Conservation (phyloP, 64 coral and sea anemone genomes). For the Porites lutea region DNA sequence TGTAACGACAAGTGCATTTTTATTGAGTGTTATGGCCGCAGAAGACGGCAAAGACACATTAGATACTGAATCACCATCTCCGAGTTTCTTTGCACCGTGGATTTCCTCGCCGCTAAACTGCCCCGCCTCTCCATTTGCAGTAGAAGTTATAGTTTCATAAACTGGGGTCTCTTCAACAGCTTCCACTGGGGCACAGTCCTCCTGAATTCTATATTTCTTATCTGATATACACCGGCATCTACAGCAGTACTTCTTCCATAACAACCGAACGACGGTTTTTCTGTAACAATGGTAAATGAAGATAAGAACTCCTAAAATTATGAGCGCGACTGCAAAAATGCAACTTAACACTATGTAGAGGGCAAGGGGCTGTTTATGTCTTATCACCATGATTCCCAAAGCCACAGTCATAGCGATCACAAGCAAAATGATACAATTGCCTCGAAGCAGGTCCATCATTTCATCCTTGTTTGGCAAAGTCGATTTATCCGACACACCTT, state of each 20-base stretch:
- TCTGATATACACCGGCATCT: constrained; percentile 31
- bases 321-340: constrained; percentile 74
- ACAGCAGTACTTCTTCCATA: constrained; percentile 34
- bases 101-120: constrained; percentile 45
- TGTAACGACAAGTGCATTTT: constrained; percentile 9
- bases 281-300: constrained; percentile 90
- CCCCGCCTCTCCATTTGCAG: constrained; percentile 67
- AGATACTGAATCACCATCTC: constrained; percentile 70
- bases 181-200: neutral
- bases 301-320: constrained; percentile 66
- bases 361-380: constrained; percentile 34
- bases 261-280: constrained; percentile 48
- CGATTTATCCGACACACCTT: neutral
- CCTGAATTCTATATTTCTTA: constrained; percentile 54
- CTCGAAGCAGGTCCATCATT: constrained; percentile 62
- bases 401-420: constrained; percentile 63
- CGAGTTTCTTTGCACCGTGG: constrained; percentile 63
- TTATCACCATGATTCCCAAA: constrained; percentile 65
- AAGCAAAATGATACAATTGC: constrained; percentile 73
- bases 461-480: constrained; percentile 66
- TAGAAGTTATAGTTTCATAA: constrained; percentile 3
- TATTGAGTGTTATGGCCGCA: constrained; percentile 79
- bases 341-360: constrained; percentile 68
- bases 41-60: constrained; percentile 94
- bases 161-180: neutral